Base-by-base conservation (phyloP, 2,888 invertebrate genomes). In the Caenorhabditis zanzibari region DNA sequence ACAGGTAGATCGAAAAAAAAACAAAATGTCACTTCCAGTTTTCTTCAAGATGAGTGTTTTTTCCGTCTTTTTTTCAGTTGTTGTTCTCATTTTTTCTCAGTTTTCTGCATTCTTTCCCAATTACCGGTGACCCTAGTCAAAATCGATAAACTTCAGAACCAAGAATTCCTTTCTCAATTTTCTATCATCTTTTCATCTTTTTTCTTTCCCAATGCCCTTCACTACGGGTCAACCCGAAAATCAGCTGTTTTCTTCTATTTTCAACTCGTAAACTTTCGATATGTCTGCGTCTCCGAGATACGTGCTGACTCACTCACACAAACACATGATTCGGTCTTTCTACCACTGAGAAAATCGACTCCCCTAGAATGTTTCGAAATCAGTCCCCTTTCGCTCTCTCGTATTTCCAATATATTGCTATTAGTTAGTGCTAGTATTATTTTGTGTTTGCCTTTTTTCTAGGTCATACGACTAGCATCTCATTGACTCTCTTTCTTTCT, bases 41-140 rank as follows among this genome's bases (percentile, higher is more conserved):
- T 86, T 90, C 12, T 38, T 92, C 1, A 19, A 92, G 5, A 82
- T 82, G 56, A 66, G 71, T 74, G 66, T 74, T 24, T 26, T 64
- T 54, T 52, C 41, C 32, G 16, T 24, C 38, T 41, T 35, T 47
- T 63, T 71, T 47, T 59, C 14, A 44, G 38, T 52, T 47, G 28
- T n/a, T 41, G 16, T 44, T 38, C 38, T 6, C 4, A 22, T 22
- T 52, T 12, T 19, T 61, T 28, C 24, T 44, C 22, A 44, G 26
- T 44, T 56, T 16, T 72, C 28, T 24, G 9, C 16, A 12, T 44
- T 54, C 16, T 26, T 54, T 14, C 24, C 32, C 7, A 7, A 32
- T 32, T 32, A 32, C 7, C 32, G 32, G 32, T 32, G 32, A 32
- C n/a, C n/a, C n/a, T n/a, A n/a, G 38, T 38, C 12, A 14, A 59